These are phyloP conservation scores for Acanthococcus lagerstroemiae DNA, from an alignment of 2,888 invertebrate genomes.

Conservation along the genomic window DNA sequence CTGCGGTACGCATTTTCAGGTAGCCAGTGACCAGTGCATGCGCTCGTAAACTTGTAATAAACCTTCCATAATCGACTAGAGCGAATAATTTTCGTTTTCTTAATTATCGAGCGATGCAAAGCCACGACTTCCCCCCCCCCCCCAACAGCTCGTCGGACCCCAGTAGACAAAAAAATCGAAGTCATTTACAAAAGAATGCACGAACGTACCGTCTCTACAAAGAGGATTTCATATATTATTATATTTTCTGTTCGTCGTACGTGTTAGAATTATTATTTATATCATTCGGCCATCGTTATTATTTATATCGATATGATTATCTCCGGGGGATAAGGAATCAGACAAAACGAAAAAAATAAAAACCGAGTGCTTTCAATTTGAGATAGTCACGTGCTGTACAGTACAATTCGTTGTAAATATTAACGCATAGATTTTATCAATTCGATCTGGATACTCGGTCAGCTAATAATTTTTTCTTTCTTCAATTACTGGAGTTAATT, in stretches of 20 bases:
- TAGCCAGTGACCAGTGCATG: not conserved
- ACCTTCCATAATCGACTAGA: no score
- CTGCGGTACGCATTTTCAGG: not conserved
- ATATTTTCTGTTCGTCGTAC: slow-evolving; percentile 17
- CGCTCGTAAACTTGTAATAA: not conserved
- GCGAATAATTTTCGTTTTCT: not conserved
- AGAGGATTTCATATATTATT: not conserved
- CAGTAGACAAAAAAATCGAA: not conserved
- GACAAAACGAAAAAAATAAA: not conserved
- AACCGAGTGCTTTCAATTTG: slow-evolving; percentile 14
- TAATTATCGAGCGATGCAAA: not conserved
- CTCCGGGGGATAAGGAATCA: not conserved
- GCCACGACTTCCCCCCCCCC: no score
- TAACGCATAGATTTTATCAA: slow-evolving; percentile 30
- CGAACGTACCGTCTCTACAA: not conserved
- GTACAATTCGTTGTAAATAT: slow-evolving; percentile 28
- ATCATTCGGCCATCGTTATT: slow-evolving; percentile 9
- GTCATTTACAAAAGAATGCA: not conserved
- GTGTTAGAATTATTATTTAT: slow-evolving; percentile 25
- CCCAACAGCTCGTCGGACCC: no score
- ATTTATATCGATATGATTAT: slow-evolving; percentile 11
- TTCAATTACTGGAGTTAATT: not conserved
- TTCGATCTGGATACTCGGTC: slow-evolving; percentile 20
- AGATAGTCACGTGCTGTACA: slow-evolving; percentile 24
- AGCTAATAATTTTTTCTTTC: slow-evolving; percentile 22